These are phyloP conservation scores for Cerastis leucographa DNA, from an alignment of 2,888 invertebrate genomes.

Conservation along the genomic window DNA sequence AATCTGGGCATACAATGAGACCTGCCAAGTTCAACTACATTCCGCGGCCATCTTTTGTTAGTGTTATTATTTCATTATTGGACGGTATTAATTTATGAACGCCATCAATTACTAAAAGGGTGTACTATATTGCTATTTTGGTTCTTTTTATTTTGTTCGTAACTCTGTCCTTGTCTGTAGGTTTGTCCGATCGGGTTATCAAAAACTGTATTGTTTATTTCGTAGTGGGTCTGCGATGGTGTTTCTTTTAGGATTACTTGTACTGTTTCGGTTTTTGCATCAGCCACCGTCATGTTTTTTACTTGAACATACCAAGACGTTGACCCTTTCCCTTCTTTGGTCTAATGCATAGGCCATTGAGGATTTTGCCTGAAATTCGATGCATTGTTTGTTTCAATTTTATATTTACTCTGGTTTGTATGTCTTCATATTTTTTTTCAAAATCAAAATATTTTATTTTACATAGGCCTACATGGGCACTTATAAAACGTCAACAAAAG, in stretches of 20 bases:
- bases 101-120: conserved; percentile 30
- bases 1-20: conserved; percentile 42
- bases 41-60: conserved; percentile 36
- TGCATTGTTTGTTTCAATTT: not conserved
- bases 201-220: not conserved
- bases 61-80: conserved; percentile 44
- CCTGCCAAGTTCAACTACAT: conserved; percentile 8
- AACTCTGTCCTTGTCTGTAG: not conserved
- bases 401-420: not conserved
- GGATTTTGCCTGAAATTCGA: not conserved
- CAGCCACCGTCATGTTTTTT: not conserved
- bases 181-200: not conserved
- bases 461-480: no score
- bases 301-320: not conserved
- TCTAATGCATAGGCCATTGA: not conserved
- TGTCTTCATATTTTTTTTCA: not conserved
- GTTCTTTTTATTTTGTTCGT: not conserved
- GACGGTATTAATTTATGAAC: not conserved
- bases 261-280: not conserved
- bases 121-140: no score
- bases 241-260: not conserved
- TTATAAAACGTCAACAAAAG: no score
- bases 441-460: no score
- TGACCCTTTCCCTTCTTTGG: not conserved
- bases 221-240: not conserved